phyloP scores from a whole-genome alignment of 2,888 invertebrate genomes.

The Digitonthophagus gazella region DNA sequence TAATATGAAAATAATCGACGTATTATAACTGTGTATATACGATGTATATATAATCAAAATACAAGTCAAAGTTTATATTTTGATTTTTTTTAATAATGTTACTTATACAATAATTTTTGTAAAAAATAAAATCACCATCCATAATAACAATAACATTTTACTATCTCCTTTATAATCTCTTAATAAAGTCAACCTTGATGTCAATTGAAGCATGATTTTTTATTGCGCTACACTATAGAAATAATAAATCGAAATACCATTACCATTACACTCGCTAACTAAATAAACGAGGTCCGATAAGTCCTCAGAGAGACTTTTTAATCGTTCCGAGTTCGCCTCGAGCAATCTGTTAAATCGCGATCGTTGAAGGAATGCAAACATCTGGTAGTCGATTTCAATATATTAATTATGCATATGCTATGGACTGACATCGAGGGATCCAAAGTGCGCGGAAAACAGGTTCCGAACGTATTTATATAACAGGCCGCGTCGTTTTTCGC shows the following conservation, averaged over 20 bases:
- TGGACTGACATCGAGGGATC: slow-evolving; percentile 5
- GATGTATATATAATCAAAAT: too few relatives aligned
- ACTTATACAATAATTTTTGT: too few relatives aligned
- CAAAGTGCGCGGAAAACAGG: neutral
- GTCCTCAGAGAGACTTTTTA: neutral
- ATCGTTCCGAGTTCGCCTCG: neutral
- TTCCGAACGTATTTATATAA: slow-evolving; percentile 12
- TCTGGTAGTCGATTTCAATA: slow-evolving; percentile 12
- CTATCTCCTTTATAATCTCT: neutral
- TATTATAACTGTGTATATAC: neutral
- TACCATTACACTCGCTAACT: neutral
- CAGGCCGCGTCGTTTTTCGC: neutral
- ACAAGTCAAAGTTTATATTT: too few relatives aligned
- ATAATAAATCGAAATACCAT: neutral
- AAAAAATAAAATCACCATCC: neutral
- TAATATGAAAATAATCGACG: neutral
- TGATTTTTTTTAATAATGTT: too few relatives aligned
- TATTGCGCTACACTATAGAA: neutral
- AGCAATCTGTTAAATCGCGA: neutral
- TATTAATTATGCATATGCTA: slow-evolving; percentile 15
- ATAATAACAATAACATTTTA: neutral
- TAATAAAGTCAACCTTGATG: neutral
- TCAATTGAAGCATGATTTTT: neutral
- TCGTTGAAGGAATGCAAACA: slow-evolving; percentile 12
- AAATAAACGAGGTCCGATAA: neutral